Conservation (phyloP, 2,888 invertebrate species). For the Amphipoea lucens region DNA sequence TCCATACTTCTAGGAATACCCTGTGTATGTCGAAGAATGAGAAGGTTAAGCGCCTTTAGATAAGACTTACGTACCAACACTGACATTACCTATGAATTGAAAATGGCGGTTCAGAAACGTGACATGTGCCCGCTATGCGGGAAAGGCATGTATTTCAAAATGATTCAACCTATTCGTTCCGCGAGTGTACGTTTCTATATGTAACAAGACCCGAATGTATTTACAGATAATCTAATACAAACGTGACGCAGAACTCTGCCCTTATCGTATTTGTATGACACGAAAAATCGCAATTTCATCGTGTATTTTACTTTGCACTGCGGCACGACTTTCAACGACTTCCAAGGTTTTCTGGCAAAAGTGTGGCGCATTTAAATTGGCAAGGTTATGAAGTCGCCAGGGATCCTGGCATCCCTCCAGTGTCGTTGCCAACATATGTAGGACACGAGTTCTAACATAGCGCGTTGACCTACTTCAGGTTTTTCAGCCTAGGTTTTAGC, state of each 20-base stretch:
- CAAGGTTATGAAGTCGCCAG: slow-evolving; percentile 73
- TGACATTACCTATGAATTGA: background rate
- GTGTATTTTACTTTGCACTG: slow-evolving; percentile 48
- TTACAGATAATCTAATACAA: slow-evolving; percentile 48
- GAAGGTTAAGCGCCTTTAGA: background rate
- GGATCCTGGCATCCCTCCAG: slow-evolving; percentile 83
- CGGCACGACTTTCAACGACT: slow-evolving; percentile 39
- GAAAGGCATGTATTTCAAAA: background rate
- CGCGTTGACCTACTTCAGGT: slow-evolving; percentile 73
- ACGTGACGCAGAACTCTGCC: slow-evolving; percentile 37
- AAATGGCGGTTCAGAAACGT: background rate
- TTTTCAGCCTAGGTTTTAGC: slow-evolving; percentile 46
- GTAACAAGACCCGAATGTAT: slow-evolving; percentile 21
- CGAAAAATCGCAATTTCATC: slow-evolving; percentile 47
- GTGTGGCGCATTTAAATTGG: slow-evolving; percentile 70
- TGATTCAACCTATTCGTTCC: background rate
- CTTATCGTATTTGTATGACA: slow-evolving; percentile 43
- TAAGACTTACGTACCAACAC: background rate
- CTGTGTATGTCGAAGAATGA: background rate
- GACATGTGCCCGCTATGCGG: no score
- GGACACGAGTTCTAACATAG: slow-evolving; percentile 79
- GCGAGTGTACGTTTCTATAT: background rate
- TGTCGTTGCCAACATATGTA: slow-evolving; percentile 80
- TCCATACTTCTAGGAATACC: no score
- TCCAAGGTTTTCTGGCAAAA: slow-evolving; percentile 63